Evolutionary conservation across 2,797 vertebrate species (phyloP).

Genomic region (Parauchenoglanis ngamensis): DNA sequence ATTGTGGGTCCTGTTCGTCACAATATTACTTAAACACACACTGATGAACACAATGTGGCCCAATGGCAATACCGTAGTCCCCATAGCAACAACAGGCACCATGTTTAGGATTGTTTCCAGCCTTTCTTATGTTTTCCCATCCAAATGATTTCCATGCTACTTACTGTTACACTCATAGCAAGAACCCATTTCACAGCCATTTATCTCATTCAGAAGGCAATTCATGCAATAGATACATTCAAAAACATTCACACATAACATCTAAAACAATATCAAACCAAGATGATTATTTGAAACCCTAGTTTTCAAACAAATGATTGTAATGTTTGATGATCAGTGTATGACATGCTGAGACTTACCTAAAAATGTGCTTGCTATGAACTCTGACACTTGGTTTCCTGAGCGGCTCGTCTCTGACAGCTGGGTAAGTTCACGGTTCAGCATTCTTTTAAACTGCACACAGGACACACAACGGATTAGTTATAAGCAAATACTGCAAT

Average conservation of each 20-base stretch:
- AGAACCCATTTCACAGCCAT: not conserved
- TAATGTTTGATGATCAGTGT: not conserved
- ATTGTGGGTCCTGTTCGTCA: slow-evolving; percentile 63
- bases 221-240: not conserved
- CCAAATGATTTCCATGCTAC: not conserved
- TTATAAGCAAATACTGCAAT: not conserved
- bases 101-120: slow-evolving; percentile 67
- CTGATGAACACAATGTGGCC: slow-evolving; percentile 64
- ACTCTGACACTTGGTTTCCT: slow-evolving; percentile 93
- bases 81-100: slow-evolving; percentile 72
- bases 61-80: slow-evolving; percentile 65
- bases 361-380: slow-evolving; percentile 89
- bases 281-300: not conserved
- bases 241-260: not conserved
- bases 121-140: slow-evolving; percentile 24
- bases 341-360: slow-evolving; percentile 72
- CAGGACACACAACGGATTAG: not conserved
- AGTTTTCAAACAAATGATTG: not conserved
- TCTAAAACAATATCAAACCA: not conserved
- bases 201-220: not conserved
- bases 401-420: slow-evolving; percentile 93
- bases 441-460: slow-evolving; percentile 91
- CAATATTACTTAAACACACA: slow-evolving; percentile 62
- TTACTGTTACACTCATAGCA: not conserved
- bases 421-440: slow-evolving; percentile 89